Evolutionary conservation across 2,888 invertebrate genomes (phyloP).

Genomic region (Lathronympha strigana): DNA sequence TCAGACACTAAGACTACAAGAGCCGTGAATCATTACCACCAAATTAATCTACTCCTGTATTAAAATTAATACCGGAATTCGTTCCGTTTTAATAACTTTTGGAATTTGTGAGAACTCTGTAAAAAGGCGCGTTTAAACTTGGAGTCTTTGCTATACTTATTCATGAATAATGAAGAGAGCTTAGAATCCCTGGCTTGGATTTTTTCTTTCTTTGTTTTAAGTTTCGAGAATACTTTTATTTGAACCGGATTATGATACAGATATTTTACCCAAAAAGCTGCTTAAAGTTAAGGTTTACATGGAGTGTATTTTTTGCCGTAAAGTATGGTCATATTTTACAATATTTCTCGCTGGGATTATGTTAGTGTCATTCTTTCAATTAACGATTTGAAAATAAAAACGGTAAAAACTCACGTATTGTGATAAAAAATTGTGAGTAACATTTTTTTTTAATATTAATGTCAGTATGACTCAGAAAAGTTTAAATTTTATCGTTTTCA

Average conservation of each 20-base stretch:
- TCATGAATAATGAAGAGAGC: constrained; percentile 47
- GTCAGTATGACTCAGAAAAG: no score
- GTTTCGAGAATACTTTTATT: not conserved
- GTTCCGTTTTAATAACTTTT: constrained; percentile 38
- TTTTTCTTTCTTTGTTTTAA: constrained; percentile 30
- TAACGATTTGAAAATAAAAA: no score
- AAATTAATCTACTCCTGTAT: constrained; percentile 36
- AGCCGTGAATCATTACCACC: constrained; percentile 16
- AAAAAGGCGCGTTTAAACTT: constrained; percentile 45
- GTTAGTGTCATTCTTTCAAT: no score
- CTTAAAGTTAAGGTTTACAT: not conserved
- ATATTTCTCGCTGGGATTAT: no score
- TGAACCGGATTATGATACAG: not conserved
- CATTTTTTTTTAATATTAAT: no score
- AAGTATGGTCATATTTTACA: no score
- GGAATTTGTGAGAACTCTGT: constrained; percentile 38
- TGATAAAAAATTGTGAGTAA: no score
- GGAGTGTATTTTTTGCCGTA: no score
- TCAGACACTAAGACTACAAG: not conserved
- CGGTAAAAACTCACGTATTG: no score
- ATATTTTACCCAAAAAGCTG: not conserved
- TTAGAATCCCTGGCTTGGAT: constrained; percentile 19
- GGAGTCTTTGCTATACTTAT: constrained; percentile 41
- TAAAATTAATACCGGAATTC: constrained; percentile 38
- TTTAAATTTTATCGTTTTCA: no score